Base-by-base conservation (phyloP, 2,888 invertebrate genomes). In the Caenorhabditis parvicauda region DNA sequence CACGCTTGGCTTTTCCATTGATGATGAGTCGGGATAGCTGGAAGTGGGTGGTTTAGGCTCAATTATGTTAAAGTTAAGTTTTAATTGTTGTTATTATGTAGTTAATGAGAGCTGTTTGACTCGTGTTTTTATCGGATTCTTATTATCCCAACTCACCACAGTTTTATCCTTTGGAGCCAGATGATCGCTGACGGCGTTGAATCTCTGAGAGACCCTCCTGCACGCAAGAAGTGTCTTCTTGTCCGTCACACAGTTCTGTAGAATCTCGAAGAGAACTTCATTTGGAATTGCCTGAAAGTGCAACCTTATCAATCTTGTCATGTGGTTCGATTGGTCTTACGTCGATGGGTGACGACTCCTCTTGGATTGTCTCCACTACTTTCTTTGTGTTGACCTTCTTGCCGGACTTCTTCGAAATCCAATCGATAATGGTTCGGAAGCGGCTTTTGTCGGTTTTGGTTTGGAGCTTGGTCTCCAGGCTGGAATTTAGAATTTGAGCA, bases 1-100 rank as follows among this genome's bases (percentile, higher is more conserved):
- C 63, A 28, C 58, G 61, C 39, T 37, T 43, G 22, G 55, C 54
- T 4, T 50, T 44, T 21, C 62, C 59, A 35, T 37, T 51, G 32
- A 68, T 56, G 2, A 68, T 54, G 2, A 68, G 61, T 9, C 68
- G 59, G 19, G 68, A 68, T 14, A 65, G 35, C 64, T 67, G 59
- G 39, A 66, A 56, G 17, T 22, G 19, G 43, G 32, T n/a, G 9
- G 12, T 22, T 39, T 3, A 3, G 22, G 3, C 25, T n/a, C n/a
- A n/a, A n/a, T n/a, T n/a, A n/a, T n/a, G n/a, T 32, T 9, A 32
- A 32, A 32, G 35, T 9, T n/a, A 32, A n/a, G n/a, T 32, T 32
- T 32, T n/a, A 12, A n/a, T 12, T n/a, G n/a, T 12, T 32, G 22
- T 19, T 53, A 25, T 52, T 24, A 22, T 21, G 9, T 27, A n/a